Base-by-base conservation (phyloP, 1,140 invertebrate species). In the Meteorus sp. region DNA sequence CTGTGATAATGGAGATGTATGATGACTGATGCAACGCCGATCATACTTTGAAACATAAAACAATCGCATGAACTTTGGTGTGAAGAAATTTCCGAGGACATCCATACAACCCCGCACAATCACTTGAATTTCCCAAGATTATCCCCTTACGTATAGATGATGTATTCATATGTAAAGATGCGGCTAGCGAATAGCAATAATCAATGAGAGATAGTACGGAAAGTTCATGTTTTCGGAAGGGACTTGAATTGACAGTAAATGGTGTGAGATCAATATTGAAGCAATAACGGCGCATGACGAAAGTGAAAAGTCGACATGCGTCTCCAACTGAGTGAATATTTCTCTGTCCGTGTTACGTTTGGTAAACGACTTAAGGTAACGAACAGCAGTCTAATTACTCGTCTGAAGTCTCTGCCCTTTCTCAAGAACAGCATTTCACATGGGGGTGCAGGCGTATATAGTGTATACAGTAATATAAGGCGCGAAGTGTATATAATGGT, bases 381-480 rank as follows among this genome's bases (percentile, higher is more conserved):
- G 67, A 75, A 78, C 73, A 67, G 69, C 73, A 76, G 74, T 77
- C 74, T 78, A 78, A 78, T 78, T 78, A 77, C 75, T 76, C 72
- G 68, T 69, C 67, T 66, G 62, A 73, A 73, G 71, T 70, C 71
- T 65, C 56, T 57, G 61, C 63, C 56, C 33, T 43, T 51, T 25
- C 47, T 43, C 27, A 23, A n/a, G 25, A 8, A 19, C 5, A 5
- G 35, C 7, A n/a, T 52, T 45, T 51, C 33, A 35, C 20, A 63
- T 68, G 61, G 62, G 65, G 35, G 15, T n/a, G 13, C 35, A 13
- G 3, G 29, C 6, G 29, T 33, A 33, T 6, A 39, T 53, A 20
- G 35, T 35, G 31, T 53, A 17, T 53, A 31, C 22, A 52, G 27
- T 19, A 19, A 6, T 27, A 45, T 13, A n/a, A n/a, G n/a, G n/a